Percentiles rank a stretch among this genome's conserved stretches.
Conservation (phyloP, 2,113 vertebrate species). For the Thunnus maccoyii region DNA sequence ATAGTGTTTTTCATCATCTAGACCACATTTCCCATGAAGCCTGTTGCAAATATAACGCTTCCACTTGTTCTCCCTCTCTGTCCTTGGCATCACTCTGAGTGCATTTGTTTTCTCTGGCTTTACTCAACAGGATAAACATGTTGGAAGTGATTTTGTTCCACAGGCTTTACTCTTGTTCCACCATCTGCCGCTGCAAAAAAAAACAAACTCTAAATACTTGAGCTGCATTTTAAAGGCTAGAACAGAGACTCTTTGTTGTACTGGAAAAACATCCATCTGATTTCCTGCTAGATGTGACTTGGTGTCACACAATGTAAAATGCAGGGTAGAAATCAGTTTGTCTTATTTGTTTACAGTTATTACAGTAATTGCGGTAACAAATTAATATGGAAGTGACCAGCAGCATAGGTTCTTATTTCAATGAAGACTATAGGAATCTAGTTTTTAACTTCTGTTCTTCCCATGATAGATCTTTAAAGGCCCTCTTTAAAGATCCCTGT, state of each 20-base stretch:
- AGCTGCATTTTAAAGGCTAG: conserved; percentile 39
- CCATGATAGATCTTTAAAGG: neutral
- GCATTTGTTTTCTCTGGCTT: conserved; percentile 61
- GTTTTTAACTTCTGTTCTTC: neutral
- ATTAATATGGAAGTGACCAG: neutral
- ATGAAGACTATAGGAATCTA: neutral
- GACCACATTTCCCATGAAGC: conserved; percentile 39
- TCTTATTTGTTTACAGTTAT: conserved; percentile 9
- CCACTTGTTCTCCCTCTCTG: conserved; percentile 27
- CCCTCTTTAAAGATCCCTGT: neutral
- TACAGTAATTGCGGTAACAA: neutral
- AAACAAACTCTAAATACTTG: conserved; percentile 40
- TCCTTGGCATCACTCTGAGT: conserved; percentile 11
- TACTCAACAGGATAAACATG: conserved; percentile 52
- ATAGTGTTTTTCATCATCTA: neutral
- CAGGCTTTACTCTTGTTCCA: conserved; percentile 58
- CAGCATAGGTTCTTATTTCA: neutral
- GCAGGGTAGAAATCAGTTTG: neutral
- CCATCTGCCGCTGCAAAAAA: conserved; percentile 55
- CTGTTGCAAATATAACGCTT: conserved; percentile 35
- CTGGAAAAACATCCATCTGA: conserved; percentile 39
- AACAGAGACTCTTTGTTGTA: conserved; percentile 64
- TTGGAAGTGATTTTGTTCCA: conserved; percentile 49
- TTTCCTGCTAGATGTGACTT: conserved; percentile 38
- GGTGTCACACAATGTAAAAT: conserved; percentile 21